A percentile compares a stretch with the other conserved stretches of the same genome.
Evolutionary conservation across 1,140 invertebrate genomes (phyloP).

Genomic region (Hirudo medicinalis): DNA sequence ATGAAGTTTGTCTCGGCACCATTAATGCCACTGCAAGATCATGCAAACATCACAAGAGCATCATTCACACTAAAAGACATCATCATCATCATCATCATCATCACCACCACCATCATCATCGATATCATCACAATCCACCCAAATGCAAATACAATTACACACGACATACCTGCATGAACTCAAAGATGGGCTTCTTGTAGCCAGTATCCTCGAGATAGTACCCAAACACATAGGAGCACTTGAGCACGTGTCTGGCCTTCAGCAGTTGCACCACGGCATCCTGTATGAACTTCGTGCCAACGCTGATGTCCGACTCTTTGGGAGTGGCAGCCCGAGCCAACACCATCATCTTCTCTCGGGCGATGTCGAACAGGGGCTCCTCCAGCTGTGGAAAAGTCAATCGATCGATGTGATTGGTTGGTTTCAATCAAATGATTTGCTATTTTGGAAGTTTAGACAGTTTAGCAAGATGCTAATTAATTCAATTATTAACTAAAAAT

Average conservation of each 20-base stretch:
- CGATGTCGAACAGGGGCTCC: constrained; percentile 49
- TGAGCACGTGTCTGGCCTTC: constrained; percentile 52
- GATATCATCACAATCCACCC: background rate
- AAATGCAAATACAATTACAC: no score
- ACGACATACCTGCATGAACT: constrained; percentile 53
- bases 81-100: background rate
- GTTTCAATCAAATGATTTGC: no score
- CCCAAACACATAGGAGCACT: constrained; percentile 56
- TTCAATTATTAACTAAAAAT: no score
- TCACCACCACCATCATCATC: background rate
- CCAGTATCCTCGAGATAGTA: constrained; percentile 54
- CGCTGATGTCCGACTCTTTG: constrained; percentile 31
- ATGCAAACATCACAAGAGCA: background rate
- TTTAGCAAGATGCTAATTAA: no score
- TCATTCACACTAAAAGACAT: background rate
- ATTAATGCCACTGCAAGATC: no score
- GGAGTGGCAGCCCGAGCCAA: constrained; percentile 43
- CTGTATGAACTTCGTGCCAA: constrained; percentile 48
- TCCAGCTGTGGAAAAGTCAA: constrained; percentile 43
- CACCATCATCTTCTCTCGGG: constrained; percentile 53
- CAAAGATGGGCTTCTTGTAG: constrained; percentile 56
- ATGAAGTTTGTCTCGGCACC: no score
- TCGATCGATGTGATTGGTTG: no score
- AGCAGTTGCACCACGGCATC: constrained; percentile 53
- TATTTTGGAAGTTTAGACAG: no score